A percentile compares a stretch with the other conserved stretches of the same genome.
phyloP scores from a whole-genome alignment of 1,140 invertebrate species.

The Drosophila azteca region DNA sequence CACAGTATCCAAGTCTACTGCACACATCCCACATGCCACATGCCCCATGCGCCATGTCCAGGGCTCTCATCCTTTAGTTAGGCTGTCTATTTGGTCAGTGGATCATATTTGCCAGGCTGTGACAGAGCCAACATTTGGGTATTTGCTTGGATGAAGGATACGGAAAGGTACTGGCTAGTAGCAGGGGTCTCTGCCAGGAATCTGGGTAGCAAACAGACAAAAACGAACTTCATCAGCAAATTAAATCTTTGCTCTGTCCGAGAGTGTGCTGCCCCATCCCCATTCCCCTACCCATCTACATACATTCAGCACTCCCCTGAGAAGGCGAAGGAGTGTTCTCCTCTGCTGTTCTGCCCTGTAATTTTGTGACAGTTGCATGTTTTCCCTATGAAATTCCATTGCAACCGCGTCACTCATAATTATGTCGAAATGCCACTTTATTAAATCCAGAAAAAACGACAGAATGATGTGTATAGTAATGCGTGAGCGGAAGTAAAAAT shows the following conservation, averaged over 20 bases:
- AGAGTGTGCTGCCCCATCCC: neutral
- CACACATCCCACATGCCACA: neutral
- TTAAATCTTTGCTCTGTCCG: slow-evolving; percentile 52
- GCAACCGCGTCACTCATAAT: slow-evolving; percentile 57
- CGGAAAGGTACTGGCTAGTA: too few species aligned
- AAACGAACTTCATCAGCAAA: slow-evolving; percentile 57
- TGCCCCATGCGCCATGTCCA: too few species aligned
- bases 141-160: slow-evolving; percentile 35
- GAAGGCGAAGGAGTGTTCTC: too few species aligned
- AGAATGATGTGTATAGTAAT: slow-evolving; percentile 25
- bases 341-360: neutral
- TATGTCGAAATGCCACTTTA: slow-evolving; percentile 45
- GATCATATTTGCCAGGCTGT: slow-evolving; percentile 46
- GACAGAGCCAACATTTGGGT: slow-evolving; percentile 27
- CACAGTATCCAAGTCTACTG: slow-evolving; percentile 8
- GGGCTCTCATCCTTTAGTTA: too few species aligned
- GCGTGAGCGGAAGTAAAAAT: slow-evolving; percentile 43
- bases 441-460: slow-evolving; percentile 32
- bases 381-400: slow-evolving; percentile 36
- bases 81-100: slow-evolving; percentile 30
- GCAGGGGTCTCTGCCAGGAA: neutral
- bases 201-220: slow-evolving; percentile 28
- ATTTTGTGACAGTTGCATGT: slow-evolving; percentile 44
- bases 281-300: too few species aligned
- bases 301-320: too few species aligned